phyloP scores from a whole-genome alignment of 2,888 invertebrate species.

The Smittia sp. region DNA sequence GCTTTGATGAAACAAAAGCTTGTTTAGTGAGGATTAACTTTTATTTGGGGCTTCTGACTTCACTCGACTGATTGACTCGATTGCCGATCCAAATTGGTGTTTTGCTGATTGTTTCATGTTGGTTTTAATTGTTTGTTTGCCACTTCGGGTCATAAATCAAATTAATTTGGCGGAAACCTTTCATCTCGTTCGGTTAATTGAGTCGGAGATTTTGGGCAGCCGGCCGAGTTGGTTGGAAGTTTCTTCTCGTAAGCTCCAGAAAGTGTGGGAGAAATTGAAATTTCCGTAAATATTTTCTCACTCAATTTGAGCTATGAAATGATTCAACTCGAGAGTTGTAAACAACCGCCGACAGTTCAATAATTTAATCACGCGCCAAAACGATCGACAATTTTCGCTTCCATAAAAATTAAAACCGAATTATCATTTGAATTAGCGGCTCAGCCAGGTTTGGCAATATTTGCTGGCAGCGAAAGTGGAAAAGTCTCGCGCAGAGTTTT shows the following conservation, averaged over 20 bases:
- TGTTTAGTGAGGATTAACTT: constrained; percentile 5
- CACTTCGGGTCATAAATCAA: constrained; percentile 33
- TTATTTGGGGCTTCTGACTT: constrained; percentile 12
- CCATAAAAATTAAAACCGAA: not conserved
- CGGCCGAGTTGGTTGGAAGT: not conserved
- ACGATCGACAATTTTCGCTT: not conserved
- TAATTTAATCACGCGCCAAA: not conserved
- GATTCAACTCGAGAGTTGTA: not conserved
- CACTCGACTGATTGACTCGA: constrained; percentile 22
- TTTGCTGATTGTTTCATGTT: constrained; percentile 32
- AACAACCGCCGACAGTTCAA: not conserved
- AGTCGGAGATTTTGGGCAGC: not conserved
- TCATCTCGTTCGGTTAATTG: not conserved
- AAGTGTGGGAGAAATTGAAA: constrained; percentile 8
- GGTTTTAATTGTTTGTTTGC: constrained; percentile 31
- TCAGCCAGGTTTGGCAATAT: not conserved
- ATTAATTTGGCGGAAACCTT: constrained; percentile 17
- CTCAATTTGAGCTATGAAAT: not conserved
- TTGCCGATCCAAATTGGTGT: no score
- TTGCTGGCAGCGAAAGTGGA: not conserved
- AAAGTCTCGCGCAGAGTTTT: no score
- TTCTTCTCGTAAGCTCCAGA: not conserved
- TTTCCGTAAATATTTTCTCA: not conserved
- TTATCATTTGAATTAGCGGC: not conserved
- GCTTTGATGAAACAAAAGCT: no score